Conservation (phyloP, 2,888 invertebrate genomes). For the Zygothrica quintamaculata region DNA sequence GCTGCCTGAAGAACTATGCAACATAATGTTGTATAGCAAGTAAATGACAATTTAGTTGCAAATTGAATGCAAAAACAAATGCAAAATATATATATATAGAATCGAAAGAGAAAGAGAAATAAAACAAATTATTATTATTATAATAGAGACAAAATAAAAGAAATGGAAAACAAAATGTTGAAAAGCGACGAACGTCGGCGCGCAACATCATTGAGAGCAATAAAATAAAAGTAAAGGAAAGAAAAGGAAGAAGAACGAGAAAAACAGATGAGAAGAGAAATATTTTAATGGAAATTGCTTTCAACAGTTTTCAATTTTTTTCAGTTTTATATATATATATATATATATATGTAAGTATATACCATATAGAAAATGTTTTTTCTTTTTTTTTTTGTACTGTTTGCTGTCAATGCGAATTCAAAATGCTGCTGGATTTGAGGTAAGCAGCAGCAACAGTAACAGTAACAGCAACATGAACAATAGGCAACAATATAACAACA, state of each 20-base stretch:
- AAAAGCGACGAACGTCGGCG: slow-evolving; percentile 65
- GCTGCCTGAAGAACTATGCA: slow-evolving; percentile 80
- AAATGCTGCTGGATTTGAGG: slow-evolving; percentile 69
- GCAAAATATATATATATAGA: too few species aligned
- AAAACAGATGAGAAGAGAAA: slow-evolving; percentile 74
- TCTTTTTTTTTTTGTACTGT: slow-evolving; percentile 34
- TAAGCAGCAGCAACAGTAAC: slow-evolving; percentile 62
- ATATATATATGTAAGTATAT: slow-evolving; percentile 49
- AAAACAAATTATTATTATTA: slow-evolving; percentile 26
- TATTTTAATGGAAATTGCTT: slow-evolving; percentile 78
- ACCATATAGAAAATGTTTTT: slow-evolving; percentile 39
- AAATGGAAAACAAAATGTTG: slow-evolving; percentile 61
- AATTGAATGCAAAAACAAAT: slow-evolving; percentile 17
- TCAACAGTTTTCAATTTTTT: slow-evolving; percentile 67
- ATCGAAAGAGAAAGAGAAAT: too few species aligned
- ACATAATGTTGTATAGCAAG: slow-evolving; percentile 17
- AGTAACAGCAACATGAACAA: slow-evolving; percentile 31
- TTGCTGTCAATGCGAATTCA: slow-evolving; percentile 73
- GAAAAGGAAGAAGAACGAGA: slow-evolving; percentile 72
- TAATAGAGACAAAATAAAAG: slow-evolving; percentile 28
- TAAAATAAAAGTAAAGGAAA: slow-evolving; percentile 49
- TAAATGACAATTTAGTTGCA: slow-evolving; percentile 17
- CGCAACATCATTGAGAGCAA: slow-evolving; percentile 67
- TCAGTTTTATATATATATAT: slow-evolving; percentile 48
- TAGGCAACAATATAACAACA: slow-evolving; percentile 29